Evolutionary conservation across 2,113 vertebrate genomes (phyloP), one percentile per base, ranked within the genome.

Genomic region (Equus quagga): DNA sequence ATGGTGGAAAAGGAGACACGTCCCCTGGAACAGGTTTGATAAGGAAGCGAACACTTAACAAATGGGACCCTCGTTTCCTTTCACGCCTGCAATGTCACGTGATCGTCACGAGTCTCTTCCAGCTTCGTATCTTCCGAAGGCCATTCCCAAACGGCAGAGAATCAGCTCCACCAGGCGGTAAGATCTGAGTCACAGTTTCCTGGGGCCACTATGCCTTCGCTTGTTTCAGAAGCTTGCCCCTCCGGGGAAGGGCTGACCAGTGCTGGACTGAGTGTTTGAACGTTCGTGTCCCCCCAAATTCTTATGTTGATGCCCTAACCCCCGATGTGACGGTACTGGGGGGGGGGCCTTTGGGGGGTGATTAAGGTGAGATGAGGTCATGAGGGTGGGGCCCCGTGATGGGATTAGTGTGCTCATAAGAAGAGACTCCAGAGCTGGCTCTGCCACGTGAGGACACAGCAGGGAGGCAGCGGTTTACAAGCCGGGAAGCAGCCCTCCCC

Each of bases 1-100:
- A 98, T 88, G 97, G 89, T 95, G 96, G 92, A 97, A 98, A 98
- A 98, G 97, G 98, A 98, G 98, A 97, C 94, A 89, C 65, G 95
- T 96, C 97, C 15, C 97, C 97, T 96, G 33, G 88, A 19, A 54
- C 51, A 54, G 13, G 51, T 19, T 33, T 21, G 28, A 5, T 93
- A 97, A 98, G 96, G 95, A 96, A 0, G 41, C 92, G 97, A 97
- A 96, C 98, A 95, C 95, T 98, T 97, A 98, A 96, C 97, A 98
- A 97, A 96, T 79, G 87, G 97, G n/a, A 95, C 87, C 97, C 95
- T 98, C 97, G 70, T 97, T 97, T 97, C 97, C 94, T 96, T 98
- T 97, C 98, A 95, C 85, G 93, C 97, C 95, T 93, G 92, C 92
- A 96, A 95, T 79, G 97, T 94, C 96, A 98, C 86, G 90, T 70